Conservation (phyloP, 1,140 invertebrate species). For the Drosophila elegans region DNA sequence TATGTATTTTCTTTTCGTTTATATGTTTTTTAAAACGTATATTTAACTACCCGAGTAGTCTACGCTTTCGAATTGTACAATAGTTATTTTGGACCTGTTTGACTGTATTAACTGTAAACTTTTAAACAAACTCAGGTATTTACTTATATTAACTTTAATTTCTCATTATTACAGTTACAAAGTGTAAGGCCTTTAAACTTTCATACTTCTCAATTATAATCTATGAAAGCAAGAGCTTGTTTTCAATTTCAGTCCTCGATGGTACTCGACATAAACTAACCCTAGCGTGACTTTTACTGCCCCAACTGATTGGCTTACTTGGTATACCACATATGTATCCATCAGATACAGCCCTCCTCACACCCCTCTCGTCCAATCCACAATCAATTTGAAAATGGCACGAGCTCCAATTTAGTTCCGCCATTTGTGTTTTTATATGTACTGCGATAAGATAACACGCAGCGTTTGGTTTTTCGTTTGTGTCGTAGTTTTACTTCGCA, state of each 20-base stretch:
- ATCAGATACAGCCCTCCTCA: neutral
- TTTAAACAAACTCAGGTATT: neutral
- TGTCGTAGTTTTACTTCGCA: constrained; percentile 7
- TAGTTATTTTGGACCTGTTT: neutral
- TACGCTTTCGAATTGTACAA: too few species aligned
- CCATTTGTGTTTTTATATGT: constrained; percentile 48
- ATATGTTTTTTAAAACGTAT: too few species aligned
- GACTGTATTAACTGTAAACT: neutral
- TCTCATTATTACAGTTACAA: neutral
- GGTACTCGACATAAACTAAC: constrained; percentile 26
- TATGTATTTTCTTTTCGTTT: too few species aligned
- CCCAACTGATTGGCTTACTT: constrained; percentile 35
- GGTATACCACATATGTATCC: constrained; percentile 25
- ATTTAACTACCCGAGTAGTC: too few species aligned
- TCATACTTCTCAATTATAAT: constrained; percentile 12
- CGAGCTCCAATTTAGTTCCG: constrained; percentile 58
- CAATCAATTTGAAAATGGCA: constrained; percentile 58
- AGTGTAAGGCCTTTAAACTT: neutral
- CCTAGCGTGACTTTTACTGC: constrained; percentile 53
- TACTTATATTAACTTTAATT: neutral
- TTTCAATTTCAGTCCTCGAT: constrained; percentile 27
- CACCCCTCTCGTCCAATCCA: neutral
- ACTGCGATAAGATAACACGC: constrained; percentile 45
- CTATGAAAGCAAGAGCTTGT: constrained; percentile 21
- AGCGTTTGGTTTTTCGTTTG: constrained; percentile 21